Base-by-base conservation (phyloP, 2,888 invertebrate genomes). In the Neoaliturus tenellus region DNA sequence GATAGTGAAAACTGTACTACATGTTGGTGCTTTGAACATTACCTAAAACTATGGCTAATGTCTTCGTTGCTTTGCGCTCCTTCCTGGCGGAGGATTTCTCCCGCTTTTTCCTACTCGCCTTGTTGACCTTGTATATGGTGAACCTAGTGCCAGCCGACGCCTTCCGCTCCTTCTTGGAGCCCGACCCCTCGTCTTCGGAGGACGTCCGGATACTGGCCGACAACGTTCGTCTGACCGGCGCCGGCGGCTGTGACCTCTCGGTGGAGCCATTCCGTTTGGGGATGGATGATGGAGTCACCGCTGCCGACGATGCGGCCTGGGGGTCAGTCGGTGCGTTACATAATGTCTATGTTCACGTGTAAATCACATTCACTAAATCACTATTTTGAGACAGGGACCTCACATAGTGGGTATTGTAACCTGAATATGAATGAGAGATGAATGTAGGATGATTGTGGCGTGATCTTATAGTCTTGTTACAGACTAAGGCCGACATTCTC, bases 51-150 rank as follows among this genome's bases (percentile, higher is more conserved):
- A 99, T 99, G 84, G 99, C 99, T 87, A 99, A 91, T 10, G 99
- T 99, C 92, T 99, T 99, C 10, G 99, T 99, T 41, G 99, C 99
- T 91, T 99, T 98, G 85, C 98, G 94, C 90, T 99, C 99, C 89
- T 97, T 97, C 90, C 96, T 97, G 3, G 97, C 98, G 0, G 97
- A 97, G 28, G 97, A 97, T 89, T 98, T 98, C 89, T 98, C 98
- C 78, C 97, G 93, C 91, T 98, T 98, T 92, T 98, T 98, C 90
- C 97, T 95, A 89, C 97, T 97, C 67, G 98, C 98, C 91, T 98
- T 98, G 92, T 98, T 97, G 83, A 97, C 96, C 91, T 97, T 97
- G 91, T 97, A 97, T 89, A 97, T 97, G 86, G 97, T 97, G 91
- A 97, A 97, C 88, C 97, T 93, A 62, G 95, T 95, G 0, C 94